Evolutionary conservation across 2,888 invertebrate genomes (phyloP), one percentile per base, ranked within the genome.

Genomic region (Agrilus biguttatus): DNA sequence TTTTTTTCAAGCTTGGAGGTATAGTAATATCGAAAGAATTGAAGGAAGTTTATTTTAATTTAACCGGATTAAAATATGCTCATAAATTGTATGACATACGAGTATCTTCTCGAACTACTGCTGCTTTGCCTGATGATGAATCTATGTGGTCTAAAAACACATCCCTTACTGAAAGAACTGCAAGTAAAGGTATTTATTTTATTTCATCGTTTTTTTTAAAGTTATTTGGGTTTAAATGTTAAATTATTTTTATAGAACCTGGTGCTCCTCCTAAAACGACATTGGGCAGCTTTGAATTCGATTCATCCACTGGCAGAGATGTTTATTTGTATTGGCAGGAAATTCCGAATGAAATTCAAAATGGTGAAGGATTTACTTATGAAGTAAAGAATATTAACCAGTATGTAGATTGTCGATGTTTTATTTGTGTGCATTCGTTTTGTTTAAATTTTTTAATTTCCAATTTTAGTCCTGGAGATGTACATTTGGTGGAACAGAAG

Each of bases 251-350:
- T 55, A 39, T 53, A 73, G 72, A 68, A 48, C 88, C 88, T 2
- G 72, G 69, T 14, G 67, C 71, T 32, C 75, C 88, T 32, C 89
- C 89, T 1, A 71, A 72, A 40, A 77, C 80, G 4, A 77, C 77
- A 48, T 68, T 77, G 13, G 88, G 89, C 35, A 80, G 83, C 55
- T 89, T 87, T 60, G 77, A 83, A 60, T 67, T 65, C 40, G 54
- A 63, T 13, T 47, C 53, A 13, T 46, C 46, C n/a, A 49, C 49
- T 28, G 62, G 62, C 41, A 69, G 80, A 48, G 72, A 77, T 42
- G 68, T 86, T 36, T 77, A 77, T 59, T 67, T 89, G 17, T 89
- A 87, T 61, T 90, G 89, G 88, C 78, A 83, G 57, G 74, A 80
- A 49, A 72, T 89, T 40, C 74, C 76, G 14, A 71, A 72, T 37